Evolutionary conservation across 2,888 invertebrate species (phyloP), one percentile per base, ranked within the genome.

Genomic region (Plebejus anna): DNA sequence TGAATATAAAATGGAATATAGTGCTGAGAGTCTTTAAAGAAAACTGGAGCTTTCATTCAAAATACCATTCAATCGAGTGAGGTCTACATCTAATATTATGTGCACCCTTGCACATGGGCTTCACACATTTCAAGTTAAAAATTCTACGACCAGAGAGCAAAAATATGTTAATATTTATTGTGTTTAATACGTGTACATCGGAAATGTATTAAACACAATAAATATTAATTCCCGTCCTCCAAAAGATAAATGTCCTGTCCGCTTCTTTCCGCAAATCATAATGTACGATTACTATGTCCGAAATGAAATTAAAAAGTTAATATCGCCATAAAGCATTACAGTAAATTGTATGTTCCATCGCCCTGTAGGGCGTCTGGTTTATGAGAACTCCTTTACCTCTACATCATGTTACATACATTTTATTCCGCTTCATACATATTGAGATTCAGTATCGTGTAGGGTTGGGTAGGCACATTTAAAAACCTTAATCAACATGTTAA

Each of bases 291-390:
- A 66, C 66, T 32, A 32, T 66, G 66, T 66, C 61, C 28, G 61
- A 61, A 32, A 36, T 32, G 4, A 66, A 66, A 66, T 66, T 66
- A 66, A 66, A 32, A 66, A 66, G 32, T 32, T 66, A 66, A 66
- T 36, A 66, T 66, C 66, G 32, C 66, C 66, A 66, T 66, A 66
- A 66, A 66, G 66, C 66, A 66, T 66, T 66, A 36, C 66, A 36
- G 66, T 36, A 66, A 66, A 66, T 66, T 66, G 66, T 66, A 66
- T 32, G 32, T 66, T 66, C 13, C 66, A 66, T 66, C 66, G 79
- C 81, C 32, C 55, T 55, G 73, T 28, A 51, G 55, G 73, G 73
- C 55, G 73, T 55, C 55, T 73, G 55, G 47, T 73, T 73, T 73
- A 55, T 36, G 55, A 55, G 32, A 47, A 11, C 13, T 32, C 22